Evolutionary conservation across 2,888 invertebrate species (phyloP), one percentile per base, ranked within the genome.

Genomic region (Rhopalosiphum nymphaeae): DNA sequence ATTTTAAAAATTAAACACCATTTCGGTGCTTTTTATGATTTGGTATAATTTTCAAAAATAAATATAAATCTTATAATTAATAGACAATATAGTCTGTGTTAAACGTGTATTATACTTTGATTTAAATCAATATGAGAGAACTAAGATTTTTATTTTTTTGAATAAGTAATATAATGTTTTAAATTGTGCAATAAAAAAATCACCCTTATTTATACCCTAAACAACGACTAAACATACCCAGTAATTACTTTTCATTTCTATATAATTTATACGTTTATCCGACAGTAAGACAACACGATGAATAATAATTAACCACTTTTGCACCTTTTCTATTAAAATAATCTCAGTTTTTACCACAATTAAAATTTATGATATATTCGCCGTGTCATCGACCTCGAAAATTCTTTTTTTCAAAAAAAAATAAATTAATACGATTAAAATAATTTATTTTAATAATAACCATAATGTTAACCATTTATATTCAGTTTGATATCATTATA

Each of bases 271-370:
- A 89, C 89, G 42, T 89, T 89, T 44, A 42, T 89, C 44, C 29
- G 42, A 44, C 44, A 29, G 61, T 61, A 61, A 89, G 44, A 57
- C 89, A 29, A 44, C 89, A 9, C 44, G 44, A 44, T 89, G 89
- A 89, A 89, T 61, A 89, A 89, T 61, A 44, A 89, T 89, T 89
- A 26, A 89, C 57, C 57, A 29, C 44, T 57, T 89, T 61, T 9
- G 44, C 57, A 42, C 57, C 44, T 57, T 44, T 57, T 57, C 44
- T 53, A 42, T 56, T 89, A 10, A 89, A 89, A 57, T 21, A 44
- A 89, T 89, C 57, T 57, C 57, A 44, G 89, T 89, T 44, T 61
- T 44, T 16, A 29, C 26, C 9, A 61, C 3, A 89, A 89, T 44
- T 89, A 89, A 89, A 89, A 44, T 44, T 11, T 89, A 61, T 67